Conservation (phyloP, 2,797 vertebrate genomes). For the Anabas testudineus region DNA sequence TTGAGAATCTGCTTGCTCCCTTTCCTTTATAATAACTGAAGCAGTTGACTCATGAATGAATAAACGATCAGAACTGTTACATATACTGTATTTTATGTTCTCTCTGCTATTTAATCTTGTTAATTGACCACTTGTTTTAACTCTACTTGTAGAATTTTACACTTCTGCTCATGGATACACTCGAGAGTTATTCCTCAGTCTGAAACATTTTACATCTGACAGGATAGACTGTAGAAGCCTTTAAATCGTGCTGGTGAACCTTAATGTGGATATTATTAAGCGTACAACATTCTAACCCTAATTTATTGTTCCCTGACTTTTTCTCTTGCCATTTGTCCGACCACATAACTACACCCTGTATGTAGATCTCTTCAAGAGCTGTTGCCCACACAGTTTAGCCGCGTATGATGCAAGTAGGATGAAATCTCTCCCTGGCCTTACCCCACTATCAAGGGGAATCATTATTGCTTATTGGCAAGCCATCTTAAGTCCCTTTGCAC, state of each 20-base stretch:
- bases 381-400: conserved; percentile 52
- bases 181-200: background rate
- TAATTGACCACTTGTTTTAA: background rate
- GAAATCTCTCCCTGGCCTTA: conserved; percentile 62
- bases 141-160: background rate
- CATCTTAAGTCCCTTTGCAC: conserved; percentile 28
- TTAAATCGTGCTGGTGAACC: background rate
- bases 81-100: background rate
- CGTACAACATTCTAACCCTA: background rate
- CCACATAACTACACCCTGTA: conserved; percentile 32
- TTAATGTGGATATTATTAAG: conserved; percentile 8
- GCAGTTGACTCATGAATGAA: background rate
- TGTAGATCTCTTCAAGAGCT: conserved; percentile 46
- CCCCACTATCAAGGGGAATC: conserved; percentile 49
- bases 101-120: too few species aligned
- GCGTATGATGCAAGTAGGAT: conserved; percentile 71
- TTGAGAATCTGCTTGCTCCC: background rate
- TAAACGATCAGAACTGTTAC: background rate
- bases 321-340: conserved; percentile 35
- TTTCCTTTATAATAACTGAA: background rate
- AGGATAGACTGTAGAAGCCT: background rate
- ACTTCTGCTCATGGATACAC: background rate
- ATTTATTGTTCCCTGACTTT: conserved; percentile 10
- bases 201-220: background rate
- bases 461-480: conserved; percentile 51